Percentiles rank a stretch among this genome's conserved stretches.
phyloP scores from a whole-genome alignment of 2,797 vertebrate genomes.

The Erpetoichthys calabaricus region DNA sequence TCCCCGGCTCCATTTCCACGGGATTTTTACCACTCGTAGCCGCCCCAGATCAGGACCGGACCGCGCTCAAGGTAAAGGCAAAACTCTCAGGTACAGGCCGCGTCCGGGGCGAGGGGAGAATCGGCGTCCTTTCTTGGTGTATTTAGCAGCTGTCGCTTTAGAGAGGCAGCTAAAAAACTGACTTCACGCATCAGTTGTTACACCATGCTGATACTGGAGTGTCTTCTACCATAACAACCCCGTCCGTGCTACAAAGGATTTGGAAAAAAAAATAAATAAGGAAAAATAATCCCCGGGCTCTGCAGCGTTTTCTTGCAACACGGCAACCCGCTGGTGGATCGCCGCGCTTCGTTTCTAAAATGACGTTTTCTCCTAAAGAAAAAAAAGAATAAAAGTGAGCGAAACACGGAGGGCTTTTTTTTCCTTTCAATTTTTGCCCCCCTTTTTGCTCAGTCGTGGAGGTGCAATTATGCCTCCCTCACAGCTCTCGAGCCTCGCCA shows the following conservation, averaged over 20 bases:
- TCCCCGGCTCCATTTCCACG: slow-evolving; percentile 35
- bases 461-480: slow-evolving; percentile 31
- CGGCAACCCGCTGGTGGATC: slow-evolving; percentile 15
- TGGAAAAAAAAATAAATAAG: slow-evolving; percentile 5
- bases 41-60: slow-evolving; percentile 52
- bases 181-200: slow-evolving; percentile 67
- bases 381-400: slow-evolving; percentile 12
- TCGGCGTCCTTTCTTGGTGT: slow-evolving; percentile 50
- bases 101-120: slow-evolving; percentile 17
- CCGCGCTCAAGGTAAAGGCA: slow-evolving; percentile 56
- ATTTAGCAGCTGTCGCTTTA: slow-evolving; percentile 41
- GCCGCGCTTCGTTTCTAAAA: slow-evolving; percentile 12
- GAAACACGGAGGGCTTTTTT: slow-evolving; percentile 21
- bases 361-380: slow-evolving; percentile 18
- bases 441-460: slow-evolving; percentile 20
- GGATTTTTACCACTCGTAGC: slow-evolving; percentile 47
- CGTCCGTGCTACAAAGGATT: slow-evolving; percentile 26
- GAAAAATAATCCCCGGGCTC: neutral
- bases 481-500: slow-evolving; percentile 22
- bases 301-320: slow-evolving; percentile 12
- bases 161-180: slow-evolving; percentile 39
- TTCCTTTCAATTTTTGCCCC: slow-evolving; percentile 13
- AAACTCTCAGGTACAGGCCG: slow-evolving; percentile 24
- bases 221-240: slow-evolving; percentile 45
- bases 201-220: slow-evolving; percentile 43